A percentile compares a stretch with the other conserved stretches of the same genome.
phyloP scores from a whole-genome alignment of 1,140 invertebrate genomes.

The Schlechtendalia chinensis region DNA sequence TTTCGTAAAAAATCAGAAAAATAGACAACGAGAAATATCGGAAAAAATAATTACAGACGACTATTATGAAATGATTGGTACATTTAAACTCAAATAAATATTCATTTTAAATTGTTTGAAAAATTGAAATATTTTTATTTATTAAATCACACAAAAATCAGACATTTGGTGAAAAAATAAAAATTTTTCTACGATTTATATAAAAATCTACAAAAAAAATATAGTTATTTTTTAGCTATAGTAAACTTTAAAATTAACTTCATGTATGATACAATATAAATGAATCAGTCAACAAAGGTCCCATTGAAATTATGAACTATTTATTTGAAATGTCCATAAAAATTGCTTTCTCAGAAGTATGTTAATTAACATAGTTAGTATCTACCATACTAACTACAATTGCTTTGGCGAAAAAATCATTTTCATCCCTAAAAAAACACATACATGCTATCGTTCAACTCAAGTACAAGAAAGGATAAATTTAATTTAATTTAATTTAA shows the following conservation, averaged over 20 bases:
- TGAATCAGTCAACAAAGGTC: neutral
- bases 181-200: neutral
- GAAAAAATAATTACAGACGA: slow-evolving; percentile 6
- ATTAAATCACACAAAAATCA: neutral
- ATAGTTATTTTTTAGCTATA: slow-evolving; percentile 5
- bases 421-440: neutral
- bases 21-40: neutral
- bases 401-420: neutral
- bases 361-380: neutral
- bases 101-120: slow-evolving; percentile 20
- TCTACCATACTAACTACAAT: slow-evolving; percentile 4
- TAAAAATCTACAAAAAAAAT: neutral
- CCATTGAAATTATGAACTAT: slow-evolving; percentile 20
- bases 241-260: slow-evolving; percentile 18
- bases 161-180: slow-evolving; percentile 1
- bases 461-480: slow-evolving; percentile 52
- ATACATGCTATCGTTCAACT: slow-evolving; percentile 8
- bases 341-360: neutral
- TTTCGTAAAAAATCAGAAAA: neutral
- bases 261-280: neutral
- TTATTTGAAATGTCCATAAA: neutral
- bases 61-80: slow-evolving; percentile 1
- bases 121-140: slow-evolving; percentile 23
- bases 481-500: no score
- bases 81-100: slow-evolving; percentile 5